Percentiles rank a stretch among this genome's conserved stretches.
Evolutionary conservation across 2,113 vertebrate species (phyloP).

Genomic region (Agapornis roseicollis): DNA sequence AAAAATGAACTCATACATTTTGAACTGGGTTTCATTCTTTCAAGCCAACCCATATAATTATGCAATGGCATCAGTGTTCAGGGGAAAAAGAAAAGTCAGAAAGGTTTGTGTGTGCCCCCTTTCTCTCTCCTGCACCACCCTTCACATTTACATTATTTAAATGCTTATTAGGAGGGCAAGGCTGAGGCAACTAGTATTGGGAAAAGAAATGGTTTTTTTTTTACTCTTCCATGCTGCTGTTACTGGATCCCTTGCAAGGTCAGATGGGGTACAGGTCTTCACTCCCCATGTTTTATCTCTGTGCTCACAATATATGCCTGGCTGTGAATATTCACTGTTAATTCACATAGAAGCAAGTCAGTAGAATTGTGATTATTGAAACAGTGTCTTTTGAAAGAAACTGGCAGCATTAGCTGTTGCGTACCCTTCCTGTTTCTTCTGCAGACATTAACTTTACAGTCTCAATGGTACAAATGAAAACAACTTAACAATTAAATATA

Average conservation of each 20-base stretch:
- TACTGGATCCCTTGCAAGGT: conserved; percentile 37
- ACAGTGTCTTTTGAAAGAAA: neutral
- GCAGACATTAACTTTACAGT: neutral
- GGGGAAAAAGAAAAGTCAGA: conserved; percentile 49
- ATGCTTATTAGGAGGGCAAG: conserved; percentile 34
- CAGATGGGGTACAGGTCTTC: conserved; percentile 14
- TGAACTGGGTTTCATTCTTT: conserved; percentile 78
- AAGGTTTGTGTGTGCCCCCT: conserved; percentile 34
- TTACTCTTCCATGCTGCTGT: neutral
- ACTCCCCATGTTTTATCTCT: neutral
- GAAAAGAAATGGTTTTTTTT: neutral
- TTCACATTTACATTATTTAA: conserved; percentile 63
- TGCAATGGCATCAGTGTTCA: conserved; percentile 58
- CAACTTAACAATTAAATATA: neutral
- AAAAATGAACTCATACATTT: conserved; percentile 83
- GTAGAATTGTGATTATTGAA: neutral
- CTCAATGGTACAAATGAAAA: neutral
- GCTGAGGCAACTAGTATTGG: neutral
- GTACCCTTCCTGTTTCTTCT: neutral
- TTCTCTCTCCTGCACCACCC: conserved; percentile 12
- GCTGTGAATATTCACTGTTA: neutral
- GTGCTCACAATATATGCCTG: neutral
- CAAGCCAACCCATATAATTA: conserved; percentile 75
- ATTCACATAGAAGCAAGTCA: neutral
- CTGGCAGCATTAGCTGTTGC: neutral